Conservation (phyloP, 2,888 invertebrate genomes). For the Euplagia quadripunctaria region DNA sequence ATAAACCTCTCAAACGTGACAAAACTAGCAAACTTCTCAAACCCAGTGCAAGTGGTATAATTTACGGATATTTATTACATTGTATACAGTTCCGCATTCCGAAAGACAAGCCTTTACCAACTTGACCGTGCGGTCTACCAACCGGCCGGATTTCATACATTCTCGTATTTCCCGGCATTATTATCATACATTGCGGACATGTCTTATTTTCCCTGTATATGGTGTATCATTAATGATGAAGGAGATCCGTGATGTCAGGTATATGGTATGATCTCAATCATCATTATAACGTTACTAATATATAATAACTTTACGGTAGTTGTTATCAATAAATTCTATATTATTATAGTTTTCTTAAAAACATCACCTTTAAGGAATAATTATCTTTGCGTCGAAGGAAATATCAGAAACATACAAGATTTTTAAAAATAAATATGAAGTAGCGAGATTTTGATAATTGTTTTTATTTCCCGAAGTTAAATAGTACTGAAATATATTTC, state of each 20-base stretch:
- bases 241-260: constrained; percentile 25
- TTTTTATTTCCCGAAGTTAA: too few relatives aligned
- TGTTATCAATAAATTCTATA: not conserved
- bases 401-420: not conserved
- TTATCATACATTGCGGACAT: constrained; percentile 37
- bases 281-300: not conserved
- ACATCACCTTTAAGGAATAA: not conserved
- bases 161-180: constrained; percentile 45
- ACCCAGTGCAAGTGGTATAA: constrained; percentile 32
- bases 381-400: not conserved
- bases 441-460: too few relatives aligned
- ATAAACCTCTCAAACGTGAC: constrained; percentile 1
- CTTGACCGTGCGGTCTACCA: constrained; percentile 41
- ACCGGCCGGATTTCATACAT: constrained; percentile 44
- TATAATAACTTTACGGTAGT: not conserved
- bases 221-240: not conserved
- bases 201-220: constrained; percentile 24
- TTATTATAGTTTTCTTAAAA: not conserved
- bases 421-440: too few relatives aligned
- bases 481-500: too few relatives aligned
- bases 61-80: constrained; percentile 43
- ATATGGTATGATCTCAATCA: not conserved
- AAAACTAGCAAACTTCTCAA: constrained; percentile 1
- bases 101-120: constrained; percentile 16
- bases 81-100: constrained; percentile 52